These are phyloP conservation scores for Endomychus coccineus DNA, from an alignment of 2,888 invertebrate species.

Conservation along the genomic window DNA sequence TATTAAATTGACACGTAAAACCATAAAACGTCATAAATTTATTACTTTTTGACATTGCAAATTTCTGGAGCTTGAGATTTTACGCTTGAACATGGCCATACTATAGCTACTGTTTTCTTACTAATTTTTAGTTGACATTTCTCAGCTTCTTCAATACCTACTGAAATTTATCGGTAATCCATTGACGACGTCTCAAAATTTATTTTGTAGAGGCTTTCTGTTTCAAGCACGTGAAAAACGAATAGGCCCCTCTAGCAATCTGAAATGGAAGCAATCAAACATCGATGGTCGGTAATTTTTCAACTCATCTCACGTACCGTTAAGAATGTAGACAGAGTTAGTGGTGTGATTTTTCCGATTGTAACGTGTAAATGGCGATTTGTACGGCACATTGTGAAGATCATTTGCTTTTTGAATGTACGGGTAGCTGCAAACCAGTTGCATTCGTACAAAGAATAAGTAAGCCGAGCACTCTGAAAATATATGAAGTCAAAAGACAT, in stretches of 20 bases:
- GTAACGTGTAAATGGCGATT: constrained; percentile 23
- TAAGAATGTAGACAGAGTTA: constrained; percentile 22
- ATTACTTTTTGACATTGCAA: no score
- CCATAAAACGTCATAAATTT: no score
- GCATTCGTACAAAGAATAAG: neutral
- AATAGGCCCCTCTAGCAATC: constrained; percentile 21
- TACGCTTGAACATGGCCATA: no score
- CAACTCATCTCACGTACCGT: constrained; percentile 11
- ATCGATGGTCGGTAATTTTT: neutral
- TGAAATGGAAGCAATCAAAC: constrained; percentile 9
- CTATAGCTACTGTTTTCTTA: no score
- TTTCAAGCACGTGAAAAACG: constrained; percentile 20
- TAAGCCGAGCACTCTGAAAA: neutral
- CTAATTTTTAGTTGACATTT: no score
- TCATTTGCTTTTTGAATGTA: constrained; percentile 19
- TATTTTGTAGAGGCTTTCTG: no score
- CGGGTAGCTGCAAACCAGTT: constrained; percentile 16
- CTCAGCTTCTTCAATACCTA: no score
- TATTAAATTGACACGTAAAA: no score
- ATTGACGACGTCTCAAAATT: no score
- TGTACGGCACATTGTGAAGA: constrained; percentile 22
- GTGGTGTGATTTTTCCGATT: constrained; percentile 24
- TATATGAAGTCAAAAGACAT: neutral
- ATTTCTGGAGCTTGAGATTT: no score
- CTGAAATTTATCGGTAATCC: no score